Evolutionary conservation across 2,888 invertebrate genomes (phyloP).

Genomic region (Eupithecia dodoneata): DNA sequence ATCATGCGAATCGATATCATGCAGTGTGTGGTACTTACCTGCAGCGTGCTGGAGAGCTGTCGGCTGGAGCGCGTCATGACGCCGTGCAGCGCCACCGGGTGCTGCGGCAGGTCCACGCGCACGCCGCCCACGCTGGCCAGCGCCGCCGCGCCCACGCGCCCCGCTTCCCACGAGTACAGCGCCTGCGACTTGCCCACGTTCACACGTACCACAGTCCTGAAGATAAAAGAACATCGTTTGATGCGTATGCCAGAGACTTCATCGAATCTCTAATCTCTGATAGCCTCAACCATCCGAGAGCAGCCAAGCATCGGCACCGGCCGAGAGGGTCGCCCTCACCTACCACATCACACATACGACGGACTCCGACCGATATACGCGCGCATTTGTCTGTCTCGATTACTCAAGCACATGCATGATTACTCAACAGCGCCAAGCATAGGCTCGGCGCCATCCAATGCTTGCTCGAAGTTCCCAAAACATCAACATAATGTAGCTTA

Average conservation of each 20-base stretch:
- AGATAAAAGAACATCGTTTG: slow-evolving; percentile 46
- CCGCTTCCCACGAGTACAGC: slow-evolving; percentile 92
- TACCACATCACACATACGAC: background rate
- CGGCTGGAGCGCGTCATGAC: slow-evolving; percentile 98
- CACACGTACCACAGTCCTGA: slow-evolving; percentile 96
- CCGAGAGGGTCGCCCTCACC: background rate
- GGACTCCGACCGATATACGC: background rate
- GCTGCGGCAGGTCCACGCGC: slow-evolving; percentile 98
- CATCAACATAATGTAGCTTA: background rate
- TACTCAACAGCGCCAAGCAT: too few relatives aligned
- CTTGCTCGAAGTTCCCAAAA: too few relatives aligned
- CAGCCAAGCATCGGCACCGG: too few relatives aligned
- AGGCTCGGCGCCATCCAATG: too few relatives aligned
- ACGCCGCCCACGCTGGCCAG: slow-evolving; percentile 95
- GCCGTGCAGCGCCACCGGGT: slow-evolving; percentile 98
- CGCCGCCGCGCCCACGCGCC: slow-evolving; percentile 88
- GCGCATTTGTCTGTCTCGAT: background rate
- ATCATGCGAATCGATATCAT: background rate
- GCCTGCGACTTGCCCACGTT: slow-evolving; percentile 96
- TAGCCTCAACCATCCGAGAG: background rate
- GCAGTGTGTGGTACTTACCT: background rate
- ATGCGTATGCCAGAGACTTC: background rate
- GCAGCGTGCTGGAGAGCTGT: slow-evolving; percentile 94
- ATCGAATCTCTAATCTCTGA: background rate
- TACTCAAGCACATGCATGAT: too few relatives aligned